A percentile compares a stretch with the other conserved stretches of the same genome.
Conservation (phyloP, 2,797 vertebrate genomes). For the Poeciliopsis paucimaculata region DNA sequence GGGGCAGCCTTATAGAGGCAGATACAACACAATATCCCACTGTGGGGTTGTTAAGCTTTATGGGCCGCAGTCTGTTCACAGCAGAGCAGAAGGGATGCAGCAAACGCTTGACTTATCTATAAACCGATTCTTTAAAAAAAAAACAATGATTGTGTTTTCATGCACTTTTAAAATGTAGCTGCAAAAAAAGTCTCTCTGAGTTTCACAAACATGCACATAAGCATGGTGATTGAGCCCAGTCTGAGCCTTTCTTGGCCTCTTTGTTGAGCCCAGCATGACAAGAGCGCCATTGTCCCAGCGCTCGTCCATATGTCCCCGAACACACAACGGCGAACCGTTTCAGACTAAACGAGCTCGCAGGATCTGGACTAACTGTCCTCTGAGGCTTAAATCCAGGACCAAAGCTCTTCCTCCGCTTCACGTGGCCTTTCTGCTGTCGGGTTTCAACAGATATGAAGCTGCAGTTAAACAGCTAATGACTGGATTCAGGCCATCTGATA, state of each 20-base stretch:
- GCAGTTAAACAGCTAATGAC: background rate
- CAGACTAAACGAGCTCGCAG: slow-evolving; percentile 39
- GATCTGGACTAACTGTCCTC: slow-evolving; percentile 39
- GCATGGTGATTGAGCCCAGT: slow-evolving; percentile 32
- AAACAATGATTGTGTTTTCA: background rate
- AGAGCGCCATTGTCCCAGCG: slow-evolving; percentile 65
- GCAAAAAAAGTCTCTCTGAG: background rate
- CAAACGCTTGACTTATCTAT: background rate
- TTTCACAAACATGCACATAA: slow-evolving; percentile 2
- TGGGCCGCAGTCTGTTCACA: slow-evolving; percentile 18
- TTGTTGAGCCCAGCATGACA: slow-evolving; percentile 67
- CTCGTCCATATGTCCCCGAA: slow-evolving; percentile 61
- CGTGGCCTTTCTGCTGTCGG: background rate
- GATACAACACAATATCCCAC: background rate
- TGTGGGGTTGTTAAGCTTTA: slow-evolving; percentile 8
- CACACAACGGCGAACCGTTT: slow-evolving; percentile 22
- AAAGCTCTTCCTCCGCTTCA: slow-evolving; percentile 1
- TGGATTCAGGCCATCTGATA: background rate
- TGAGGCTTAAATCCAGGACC: slow-evolving; percentile 9
- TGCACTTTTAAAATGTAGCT: background rate
- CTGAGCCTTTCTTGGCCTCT: slow-evolving; percentile 66
- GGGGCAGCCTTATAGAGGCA: slow-evolving; percentile 17
- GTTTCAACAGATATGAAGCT: background rate
- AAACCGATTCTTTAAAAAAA: background rate
- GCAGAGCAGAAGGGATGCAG: slow-evolving; percentile 3